Base-by-base conservation (phyloP, 2,888 invertebrate species). In the Notocelia uddmanniana region DNA sequence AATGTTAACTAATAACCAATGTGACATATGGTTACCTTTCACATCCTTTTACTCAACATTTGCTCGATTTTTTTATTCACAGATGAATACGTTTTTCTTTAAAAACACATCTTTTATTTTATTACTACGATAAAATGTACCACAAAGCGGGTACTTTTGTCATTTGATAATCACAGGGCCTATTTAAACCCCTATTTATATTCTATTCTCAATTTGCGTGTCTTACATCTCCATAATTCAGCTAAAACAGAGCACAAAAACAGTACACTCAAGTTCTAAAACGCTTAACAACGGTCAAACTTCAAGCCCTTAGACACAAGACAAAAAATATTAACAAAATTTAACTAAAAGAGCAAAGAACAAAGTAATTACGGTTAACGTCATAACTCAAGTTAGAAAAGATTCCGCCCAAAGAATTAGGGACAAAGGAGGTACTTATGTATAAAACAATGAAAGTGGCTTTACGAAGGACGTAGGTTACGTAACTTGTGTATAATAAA, bases 351-450 rank as follows among this genome's bases (percentile, higher is more conserved):
- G 63, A 41, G 64, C 52, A 50, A 73, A 67, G 71, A 60, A 66
- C 75, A 83, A 83, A 87, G 87, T 88, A 89, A 90, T 92, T 90
- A 89, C 82, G 84, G 78, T 80, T 82, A 84, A 88, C 83, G 83
- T 87, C 85, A 88, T 90, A 90, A 90, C 87, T 91, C 86, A 85
- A 89, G 83, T 88, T 89, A 83, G 85, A 86, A 89, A 91, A 91
- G 88, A 88, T 88, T 88, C 83, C 84, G 78, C 77, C 81, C 82
- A 85, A 89, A 89, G 90, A 89, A 90, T 89, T 85, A 77, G 78
- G 79, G 82, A 81, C 81, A 83, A 80, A 76, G 78, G 81, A 69
- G 74, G 80, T 81, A 83, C 83, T 82, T 45, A 88, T 87, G 88
- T 88, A 87, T 89, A 89, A 80, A 83, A 83, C 82, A 83, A 83